Evolutionary conservation across 2,113 vertebrate species (phyloP).

Genomic region (Pipa parva): DNA sequence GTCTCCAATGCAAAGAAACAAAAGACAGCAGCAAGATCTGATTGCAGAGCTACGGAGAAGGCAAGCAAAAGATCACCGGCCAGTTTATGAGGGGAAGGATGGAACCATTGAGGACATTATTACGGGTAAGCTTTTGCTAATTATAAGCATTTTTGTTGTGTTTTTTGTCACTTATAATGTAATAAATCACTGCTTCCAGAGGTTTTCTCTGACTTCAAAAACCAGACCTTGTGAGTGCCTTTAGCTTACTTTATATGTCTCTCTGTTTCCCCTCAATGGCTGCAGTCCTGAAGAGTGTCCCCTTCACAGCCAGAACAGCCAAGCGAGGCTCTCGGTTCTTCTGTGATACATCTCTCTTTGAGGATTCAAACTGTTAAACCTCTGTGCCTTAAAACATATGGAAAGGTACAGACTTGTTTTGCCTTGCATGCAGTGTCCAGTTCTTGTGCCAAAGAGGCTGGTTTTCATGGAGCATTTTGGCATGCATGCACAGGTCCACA

Average conservation of each 20-base stretch:
- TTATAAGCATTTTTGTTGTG: background rate
- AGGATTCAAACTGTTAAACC: conserved; percentile 93
- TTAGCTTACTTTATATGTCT: conserved; percentile 54
- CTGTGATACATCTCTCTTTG: conserved; percentile 90
- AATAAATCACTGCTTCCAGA: background rate
- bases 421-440: conserved; percentile 42
- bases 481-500: conserved; percentile 46
- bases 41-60: conserved; percentile 85
- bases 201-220: background rate
- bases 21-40: conserved; percentile 90
- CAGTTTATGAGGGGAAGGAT: conserved; percentile 94
- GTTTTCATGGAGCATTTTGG: conserved; percentile 24
- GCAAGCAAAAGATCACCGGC: conserved; percentile 91
- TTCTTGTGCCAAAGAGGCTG: background rate
- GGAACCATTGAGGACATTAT: conserved; percentile 97
- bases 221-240: background rate
- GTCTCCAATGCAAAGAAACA: conserved; percentile 73
- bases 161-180: background rate
- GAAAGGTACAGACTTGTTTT: conserved; percentile 49
- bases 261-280: conserved; percentile 62
- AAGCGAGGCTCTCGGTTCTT: conserved; percentile 96
- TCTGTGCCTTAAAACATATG: conserved; percentile 50
- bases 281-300: conserved; percentile 94
- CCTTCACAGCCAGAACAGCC: conserved; percentile 95
- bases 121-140: conserved; percentile 68